These are phyloP conservation scores for Zele albiditarsus DNA, from an alignment of 2,888 invertebrate genomes.

Conservation along the genomic window DNA sequence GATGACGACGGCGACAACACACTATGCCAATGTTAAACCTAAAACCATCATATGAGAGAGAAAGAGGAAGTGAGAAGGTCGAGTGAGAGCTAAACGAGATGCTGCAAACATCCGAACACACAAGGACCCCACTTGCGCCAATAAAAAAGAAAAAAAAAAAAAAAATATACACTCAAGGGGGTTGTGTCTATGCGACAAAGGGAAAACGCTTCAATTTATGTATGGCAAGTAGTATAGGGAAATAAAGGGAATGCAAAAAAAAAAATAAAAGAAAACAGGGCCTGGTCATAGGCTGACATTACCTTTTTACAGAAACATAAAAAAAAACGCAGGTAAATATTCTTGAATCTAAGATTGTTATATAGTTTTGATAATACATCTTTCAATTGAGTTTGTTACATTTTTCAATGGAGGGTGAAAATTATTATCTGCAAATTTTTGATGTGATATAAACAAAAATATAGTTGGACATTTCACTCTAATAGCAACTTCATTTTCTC, in stretches of 20 bases:
- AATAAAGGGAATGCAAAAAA: neutral
- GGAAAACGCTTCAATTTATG: neutral
- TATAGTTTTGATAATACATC: no score
- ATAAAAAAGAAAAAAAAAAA: neutral
- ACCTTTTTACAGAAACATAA: no score
- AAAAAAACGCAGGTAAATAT: no score
- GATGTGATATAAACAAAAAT: no score
- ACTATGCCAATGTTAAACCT: slow-evolving; percentile 13
- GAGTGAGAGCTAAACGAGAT: neutral
- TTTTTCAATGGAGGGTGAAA: no score
- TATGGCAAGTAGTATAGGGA: neutral
- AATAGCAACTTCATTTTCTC: no score
- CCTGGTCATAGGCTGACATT: no score
- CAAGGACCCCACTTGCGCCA: slow-evolving; percentile 18
- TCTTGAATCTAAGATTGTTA: no score
- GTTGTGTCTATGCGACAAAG: neutral
- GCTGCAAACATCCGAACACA: slow-evolving; percentile 3
- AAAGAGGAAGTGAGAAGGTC: neutral
- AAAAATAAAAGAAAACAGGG: no score
- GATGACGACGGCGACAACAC: slow-evolving; percentile 7
- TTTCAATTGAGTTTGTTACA: no score
- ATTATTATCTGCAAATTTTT: no score
- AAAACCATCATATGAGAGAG: slow-evolving; percentile 22
- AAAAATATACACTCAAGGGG: neutral
- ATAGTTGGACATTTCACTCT: no score